Conservation (phyloP, 2,888 invertebrate genomes). For the Automeris io region DNA sequence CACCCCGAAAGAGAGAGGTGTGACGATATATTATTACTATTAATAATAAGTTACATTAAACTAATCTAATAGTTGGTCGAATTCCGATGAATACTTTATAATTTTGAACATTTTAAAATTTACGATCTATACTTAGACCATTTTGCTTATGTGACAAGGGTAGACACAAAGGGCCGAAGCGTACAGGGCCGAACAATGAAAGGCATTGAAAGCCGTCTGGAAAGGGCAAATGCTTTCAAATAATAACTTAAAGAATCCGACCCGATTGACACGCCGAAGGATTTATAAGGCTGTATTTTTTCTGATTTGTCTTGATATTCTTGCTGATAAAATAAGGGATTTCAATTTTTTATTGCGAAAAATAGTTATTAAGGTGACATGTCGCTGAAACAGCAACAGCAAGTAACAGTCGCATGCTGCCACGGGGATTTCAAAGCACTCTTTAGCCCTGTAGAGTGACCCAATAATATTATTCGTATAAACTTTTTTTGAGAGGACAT, state of each 20-base stretch:
- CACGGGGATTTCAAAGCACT: no score
- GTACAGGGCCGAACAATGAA: conserved; percentile 45
- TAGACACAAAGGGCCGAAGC: conserved; percentile 37
- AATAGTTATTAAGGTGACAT: no score
- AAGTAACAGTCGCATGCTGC: no score
- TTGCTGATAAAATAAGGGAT: conserved; percentile 33
- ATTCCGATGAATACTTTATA: no score
- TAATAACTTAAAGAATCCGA: conserved; percentile 47
- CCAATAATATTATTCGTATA: no score
- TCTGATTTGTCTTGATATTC: conserved; percentile 32
- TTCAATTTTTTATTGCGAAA: conserved; percentile 17
- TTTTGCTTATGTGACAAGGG: conserved; percentile 22
- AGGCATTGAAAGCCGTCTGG: conserved; percentile 42
- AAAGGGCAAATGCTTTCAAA: conserved; percentile 55
- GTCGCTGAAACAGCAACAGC: no score
- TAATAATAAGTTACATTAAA: neutral
- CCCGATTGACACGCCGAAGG: conserved; percentile 37
- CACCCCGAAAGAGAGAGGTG: no score
- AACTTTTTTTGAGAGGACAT: no score
- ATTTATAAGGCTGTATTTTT: conserved; percentile 40
- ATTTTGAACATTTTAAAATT: conserved; percentile 5
- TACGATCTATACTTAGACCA: conserved; percentile 17
- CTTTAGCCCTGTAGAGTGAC: no score
- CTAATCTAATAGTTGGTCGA: neutral
- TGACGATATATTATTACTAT: no score